Evolutionary conservation across 2,888 invertebrate species (phyloP).

Genomic region (Ochropleura plecta): DNA sequence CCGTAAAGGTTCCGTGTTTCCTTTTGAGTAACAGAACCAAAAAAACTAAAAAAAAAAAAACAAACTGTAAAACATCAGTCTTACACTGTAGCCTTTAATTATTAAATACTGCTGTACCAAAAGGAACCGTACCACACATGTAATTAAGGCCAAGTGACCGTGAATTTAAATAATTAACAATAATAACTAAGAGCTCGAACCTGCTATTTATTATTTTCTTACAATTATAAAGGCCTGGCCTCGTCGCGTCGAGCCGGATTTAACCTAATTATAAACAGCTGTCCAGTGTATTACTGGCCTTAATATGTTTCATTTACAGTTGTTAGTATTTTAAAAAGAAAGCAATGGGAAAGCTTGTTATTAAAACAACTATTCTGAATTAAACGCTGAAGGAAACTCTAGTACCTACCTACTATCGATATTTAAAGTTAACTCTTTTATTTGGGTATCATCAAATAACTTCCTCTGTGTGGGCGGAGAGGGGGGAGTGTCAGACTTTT

Average conservation of each 20-base stretch:
- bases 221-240: conserved; percentile 40
- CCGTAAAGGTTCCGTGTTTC: too few relatives aligned
- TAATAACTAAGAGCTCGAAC: conserved; percentile 19
- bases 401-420: neutral
- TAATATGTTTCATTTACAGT: conserved; percentile 23
- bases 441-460: too few relatives aligned
- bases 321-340: neutral
- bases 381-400: neutral
- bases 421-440: neutral
- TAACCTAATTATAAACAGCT: conserved; percentile 49
- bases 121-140: conserved; percentile 6
- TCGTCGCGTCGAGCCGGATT: conserved; percentile 38
- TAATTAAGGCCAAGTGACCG: conserved; percentile 25
- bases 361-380: neutral
- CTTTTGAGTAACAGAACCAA: too few relatives aligned
- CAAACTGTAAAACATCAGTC: neutral
- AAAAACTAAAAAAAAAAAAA: too few relatives aligned
- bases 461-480: too few relatives aligned
- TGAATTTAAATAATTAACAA: conserved; percentile 51
- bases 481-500: too few relatives aligned
- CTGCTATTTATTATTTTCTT: conserved; percentile 45
- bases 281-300: conserved; percentile 18
- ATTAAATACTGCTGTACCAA: neutral
- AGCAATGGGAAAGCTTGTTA: neutral
- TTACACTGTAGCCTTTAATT: neutral